Evolutionary conservation across 2,113 vertebrate genomes (phyloP).

Genomic region (Pipa parva): DNA sequence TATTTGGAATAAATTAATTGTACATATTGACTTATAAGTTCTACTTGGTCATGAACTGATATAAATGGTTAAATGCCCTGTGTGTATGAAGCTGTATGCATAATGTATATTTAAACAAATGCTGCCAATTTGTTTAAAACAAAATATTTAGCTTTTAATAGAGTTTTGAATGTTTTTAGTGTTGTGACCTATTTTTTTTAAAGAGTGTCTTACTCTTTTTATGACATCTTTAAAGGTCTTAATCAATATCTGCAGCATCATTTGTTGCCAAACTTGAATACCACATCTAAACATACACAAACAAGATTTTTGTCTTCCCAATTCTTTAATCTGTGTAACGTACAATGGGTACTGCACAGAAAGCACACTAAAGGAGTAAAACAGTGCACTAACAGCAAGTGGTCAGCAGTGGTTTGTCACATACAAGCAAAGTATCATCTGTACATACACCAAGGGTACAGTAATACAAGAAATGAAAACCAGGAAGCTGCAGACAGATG

Average conservation of each 20-base stretch:
- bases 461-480: slow-evolving; percentile 39
- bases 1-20: too few species aligned
- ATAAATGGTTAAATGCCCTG: too few species aligned
- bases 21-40: too few species aligned
- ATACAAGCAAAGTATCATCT: slow-evolving; percentile 46
- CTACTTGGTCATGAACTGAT: too few species aligned
- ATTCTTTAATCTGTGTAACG: slow-evolving; percentile 78
- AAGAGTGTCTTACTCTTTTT: too few species aligned
- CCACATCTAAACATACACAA: slow-evolving; percentile 56
- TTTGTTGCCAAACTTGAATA: not conserved
- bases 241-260: not conserved
- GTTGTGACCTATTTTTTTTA: too few species aligned
- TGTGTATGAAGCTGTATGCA: too few species aligned
- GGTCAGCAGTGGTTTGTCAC: slow-evolving; percentile 53
- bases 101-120: too few species aligned
- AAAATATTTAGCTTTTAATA: too few species aligned
- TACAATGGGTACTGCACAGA: slow-evolving; percentile 71
- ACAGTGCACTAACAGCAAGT: slow-evolving; percentile 59
- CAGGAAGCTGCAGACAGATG: slow-evolving; percentile 3
- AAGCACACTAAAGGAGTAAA: slow-evolving; percentile 70
- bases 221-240: not conserved
- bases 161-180: too few species aligned
- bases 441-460: slow-evolving; percentile 42
- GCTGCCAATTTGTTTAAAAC: too few species aligned
- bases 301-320: slow-evolving; percentile 72